Percentiles rank a stretch among this genome's conserved stretches.
phyloP scores from a whole-genome alignment of 2,113 vertebrate species.

The Stegostoma tigrinum region DNA sequence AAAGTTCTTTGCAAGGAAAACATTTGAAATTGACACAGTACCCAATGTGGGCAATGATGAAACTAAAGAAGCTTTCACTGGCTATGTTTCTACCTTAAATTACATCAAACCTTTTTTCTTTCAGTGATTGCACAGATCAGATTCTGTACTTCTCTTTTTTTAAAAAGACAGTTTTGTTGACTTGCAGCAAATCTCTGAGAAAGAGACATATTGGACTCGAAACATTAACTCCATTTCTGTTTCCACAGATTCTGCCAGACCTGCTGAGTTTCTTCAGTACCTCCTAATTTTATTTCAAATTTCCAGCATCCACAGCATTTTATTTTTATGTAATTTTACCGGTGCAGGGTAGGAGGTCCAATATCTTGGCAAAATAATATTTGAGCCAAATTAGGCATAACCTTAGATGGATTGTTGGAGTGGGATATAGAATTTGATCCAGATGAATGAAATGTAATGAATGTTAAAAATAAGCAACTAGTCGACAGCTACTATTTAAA shows the following conservation, averaged over 20 bases:
- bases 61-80: not conserved
- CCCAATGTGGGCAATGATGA: not conserved
- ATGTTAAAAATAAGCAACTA: not conserved
- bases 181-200: not conserved
- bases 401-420: not conserved
- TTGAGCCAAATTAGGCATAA: not conserved
- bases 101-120: not conserved
- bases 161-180: not conserved
- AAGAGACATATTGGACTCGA: too few species aligned
- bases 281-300: too few species aligned
- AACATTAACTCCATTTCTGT: too few species aligned
- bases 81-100: not conserved
- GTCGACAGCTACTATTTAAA: not conserved
- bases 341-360: not conserved
- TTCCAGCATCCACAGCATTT: too few species aligned
- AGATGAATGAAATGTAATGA: not conserved
- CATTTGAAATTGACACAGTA: not conserved
- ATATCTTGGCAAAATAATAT: not conserved
- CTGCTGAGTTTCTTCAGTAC: too few species aligned
- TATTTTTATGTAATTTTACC: not conserved
- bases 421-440: not conserved
- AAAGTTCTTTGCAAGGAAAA: not conserved
- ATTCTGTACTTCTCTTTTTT: not conserved
- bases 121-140: not conserved
- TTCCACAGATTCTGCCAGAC: too few species aligned